Percentiles rank a stretch among this genome's conserved stretches.
phyloP scores from a whole-genome alignment of 2,113 vertebrate genomes.

The Callipepla californica region DNA sequence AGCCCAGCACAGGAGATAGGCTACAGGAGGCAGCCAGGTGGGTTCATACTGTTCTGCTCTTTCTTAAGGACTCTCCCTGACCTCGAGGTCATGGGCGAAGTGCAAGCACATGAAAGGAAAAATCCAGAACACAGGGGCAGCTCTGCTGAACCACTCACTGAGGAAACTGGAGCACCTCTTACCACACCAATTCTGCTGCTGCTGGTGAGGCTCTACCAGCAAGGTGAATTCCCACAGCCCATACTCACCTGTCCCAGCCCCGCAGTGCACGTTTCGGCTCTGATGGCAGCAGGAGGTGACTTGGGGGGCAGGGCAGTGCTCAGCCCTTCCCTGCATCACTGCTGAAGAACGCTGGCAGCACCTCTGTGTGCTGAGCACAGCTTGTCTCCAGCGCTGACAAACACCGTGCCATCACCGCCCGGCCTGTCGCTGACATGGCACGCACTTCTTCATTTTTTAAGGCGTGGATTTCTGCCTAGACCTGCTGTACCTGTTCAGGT shows the following conservation, averaged over 20 bases:
- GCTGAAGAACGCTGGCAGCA: background rate
- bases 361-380: rapidly evolving
- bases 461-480: conserved; percentile 49
- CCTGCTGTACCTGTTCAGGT: conserved; percentile 36
- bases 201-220: too few species aligned
- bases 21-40: background rate
- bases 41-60: rapidly evolving
- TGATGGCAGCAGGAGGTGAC: background rate
- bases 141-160: rapidly evolving
- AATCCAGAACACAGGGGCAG: rapidly evolving
- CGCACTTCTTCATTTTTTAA: background rate
- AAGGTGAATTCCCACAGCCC: background rate
- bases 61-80: rapidly evolving
- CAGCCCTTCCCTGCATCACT: background rate
- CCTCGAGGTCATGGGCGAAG: rapidly evolving
- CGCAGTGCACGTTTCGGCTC: rapidly evolving
- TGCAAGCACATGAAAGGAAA: rapidly evolving
- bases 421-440: background rate
- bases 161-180: rapidly evolving
- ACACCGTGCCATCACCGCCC: background rate
- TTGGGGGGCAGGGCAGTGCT: rapidly evolving
- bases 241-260: background rate
- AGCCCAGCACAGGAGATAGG: rapidly evolving
- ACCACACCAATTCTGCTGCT: background rate
- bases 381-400: background rate